Conservation (phyloP, 2,888 invertebrate genomes). For the Crocallis elinguaria region DNA sequence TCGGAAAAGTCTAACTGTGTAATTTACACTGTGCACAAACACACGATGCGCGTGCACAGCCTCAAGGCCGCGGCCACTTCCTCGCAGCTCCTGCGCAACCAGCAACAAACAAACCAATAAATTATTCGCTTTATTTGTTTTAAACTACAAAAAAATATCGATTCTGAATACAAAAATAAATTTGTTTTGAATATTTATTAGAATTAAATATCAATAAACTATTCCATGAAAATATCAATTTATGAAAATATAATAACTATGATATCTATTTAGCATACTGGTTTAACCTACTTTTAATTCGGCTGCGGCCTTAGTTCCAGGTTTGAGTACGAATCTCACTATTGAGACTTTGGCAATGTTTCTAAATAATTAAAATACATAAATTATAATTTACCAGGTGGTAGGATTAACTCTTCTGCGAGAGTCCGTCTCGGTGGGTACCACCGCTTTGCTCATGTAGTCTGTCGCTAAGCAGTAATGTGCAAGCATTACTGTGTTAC, state of each 20-base stretch:
- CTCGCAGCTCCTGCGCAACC: constrained; percentile 47
- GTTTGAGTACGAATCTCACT: too few species aligned
- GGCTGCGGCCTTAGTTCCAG: too few species aligned
- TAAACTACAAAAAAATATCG: constrained; percentile 33
- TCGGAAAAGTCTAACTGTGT: not conserved
- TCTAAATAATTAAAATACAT: too few species aligned
- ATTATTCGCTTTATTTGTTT: constrained; percentile 28
- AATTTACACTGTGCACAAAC: constrained; percentile 8
- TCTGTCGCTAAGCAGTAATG: too few species aligned
- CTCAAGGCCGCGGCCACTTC: constrained; percentile 53
- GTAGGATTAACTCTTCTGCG: too few species aligned
- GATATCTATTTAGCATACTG: too few species aligned
- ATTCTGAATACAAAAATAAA: not conserved
- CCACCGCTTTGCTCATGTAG: too few species aligned
- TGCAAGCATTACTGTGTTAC: too few species aligned
- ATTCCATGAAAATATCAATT: not conserved
- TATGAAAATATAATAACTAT: not conserved
- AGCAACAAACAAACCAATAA: constrained; percentile 50
- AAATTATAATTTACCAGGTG: too few species aligned
- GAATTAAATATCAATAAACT: not conserved
- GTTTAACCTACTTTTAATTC: too few species aligned
- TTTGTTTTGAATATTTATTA: not conserved
- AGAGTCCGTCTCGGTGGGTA: too few species aligned
- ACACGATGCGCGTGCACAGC: constrained; percentile 38
- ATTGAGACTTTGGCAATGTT: too few species aligned